Base-by-base conservation (phyloP, 2,797 vertebrate species). In the Halcyon chelicuti region DNA sequence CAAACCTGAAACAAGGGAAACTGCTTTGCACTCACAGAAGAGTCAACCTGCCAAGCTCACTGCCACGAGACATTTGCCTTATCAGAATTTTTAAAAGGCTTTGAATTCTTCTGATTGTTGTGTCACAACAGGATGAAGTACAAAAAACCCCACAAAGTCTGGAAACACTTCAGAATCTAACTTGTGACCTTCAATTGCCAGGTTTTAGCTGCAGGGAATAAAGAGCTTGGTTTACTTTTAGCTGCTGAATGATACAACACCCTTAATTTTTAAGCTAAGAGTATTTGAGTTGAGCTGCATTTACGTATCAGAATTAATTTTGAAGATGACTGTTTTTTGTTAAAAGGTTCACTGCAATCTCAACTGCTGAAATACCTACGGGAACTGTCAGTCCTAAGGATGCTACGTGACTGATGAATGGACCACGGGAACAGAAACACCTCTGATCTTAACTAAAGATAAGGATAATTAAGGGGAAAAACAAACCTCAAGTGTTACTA, bases 291-390 rank as follows among this genome's bases (percentile, higher is more conserved):
- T 2, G 5, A 86, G n/a, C 20, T 66, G 22, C 21, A 47, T 37
- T 86, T 62, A 71, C 33, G 58, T 78, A 58, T 28, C 23, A 37
- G 20, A 78, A 68, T 33, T 71, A 5, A 65, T 40, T 61, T 83
- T 72, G 46, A 86, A 78, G 7, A 76, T 0, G 0, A 79, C 18
- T 61, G 7, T 0, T 3, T 80, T 94, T 85, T 65, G 42, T 26
- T 37, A 63, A 8, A 0, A 74, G 40, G 11, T 44, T 66, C n/a
- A 33, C 14, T 15, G 14, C 61, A 57, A 61, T 42, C 25, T 92
- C 60, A 87, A 19, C 31, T 70, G 23, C 42, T 82, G 52, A 83
- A 91, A 88, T 22, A 68, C 29, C 57, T 0, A 26, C 1, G 2
- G 4, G 4, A 68, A 74, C 18, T 16, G n/a, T 28, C 60, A 67